Conservation (phyloP, 2,797 vertebrate species). For the Syndactyla subalaris region DNA sequence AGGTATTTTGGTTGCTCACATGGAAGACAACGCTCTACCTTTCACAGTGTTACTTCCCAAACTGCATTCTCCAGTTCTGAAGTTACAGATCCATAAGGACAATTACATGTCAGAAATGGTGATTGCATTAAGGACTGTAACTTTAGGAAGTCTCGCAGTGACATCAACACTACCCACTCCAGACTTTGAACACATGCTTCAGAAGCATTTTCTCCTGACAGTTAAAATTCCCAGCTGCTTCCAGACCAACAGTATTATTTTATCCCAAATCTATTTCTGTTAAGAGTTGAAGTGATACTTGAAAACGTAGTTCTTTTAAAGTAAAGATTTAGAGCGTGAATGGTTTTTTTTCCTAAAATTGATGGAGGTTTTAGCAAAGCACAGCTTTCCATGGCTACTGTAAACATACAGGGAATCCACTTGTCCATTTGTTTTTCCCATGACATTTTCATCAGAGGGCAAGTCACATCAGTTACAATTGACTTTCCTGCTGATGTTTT, state of each 20-base stretch:
- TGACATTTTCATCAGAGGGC: constrained; percentile 15
- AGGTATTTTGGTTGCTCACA: background rate
- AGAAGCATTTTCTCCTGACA: background rate
- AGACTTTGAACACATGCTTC: background rate
- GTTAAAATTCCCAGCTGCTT: background rate
- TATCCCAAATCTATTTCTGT: background rate
- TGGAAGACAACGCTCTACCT: background rate
- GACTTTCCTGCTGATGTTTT: background rate
- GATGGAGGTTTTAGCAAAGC: constrained; percentile 5
- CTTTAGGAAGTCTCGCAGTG: background rate
- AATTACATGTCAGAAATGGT: background rate
- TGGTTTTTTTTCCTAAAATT: background rate
- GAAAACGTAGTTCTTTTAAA: background rate
- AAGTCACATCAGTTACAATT: background rate
- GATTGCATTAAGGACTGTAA: background rate
- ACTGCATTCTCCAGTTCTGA: background rate
- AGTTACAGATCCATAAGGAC: background rate
- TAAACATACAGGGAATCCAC: background rate
- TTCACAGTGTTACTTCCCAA: background rate
- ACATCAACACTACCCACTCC: background rate
- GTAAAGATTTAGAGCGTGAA: background rate
- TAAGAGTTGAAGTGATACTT: background rate
- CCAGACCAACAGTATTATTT: background rate
- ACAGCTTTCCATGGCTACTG: background rate
- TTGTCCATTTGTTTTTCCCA: constrained; percentile 34